A percentile compares a stretch with the other conserved stretches of the same genome.
These are phyloP conservation scores for Diadophis punctatus DNA, from an alignment of 2,113 vertebrate species.

Conservation along the genomic window DNA sequence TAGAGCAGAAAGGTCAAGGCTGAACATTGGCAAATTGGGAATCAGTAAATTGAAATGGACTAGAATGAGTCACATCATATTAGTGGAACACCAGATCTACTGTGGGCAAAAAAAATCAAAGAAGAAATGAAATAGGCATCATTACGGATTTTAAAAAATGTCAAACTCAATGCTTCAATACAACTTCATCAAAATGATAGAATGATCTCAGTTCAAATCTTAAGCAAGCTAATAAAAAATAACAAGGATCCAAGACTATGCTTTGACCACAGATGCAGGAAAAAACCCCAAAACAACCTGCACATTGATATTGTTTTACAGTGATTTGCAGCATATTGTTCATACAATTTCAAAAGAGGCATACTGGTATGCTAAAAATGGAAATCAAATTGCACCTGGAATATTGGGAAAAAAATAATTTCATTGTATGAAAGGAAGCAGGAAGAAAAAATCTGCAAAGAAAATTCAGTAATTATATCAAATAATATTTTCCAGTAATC, in stretches of 20 bases:
- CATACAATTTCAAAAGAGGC: background rate
- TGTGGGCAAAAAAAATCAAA: background rate
- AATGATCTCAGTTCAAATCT: background rate
- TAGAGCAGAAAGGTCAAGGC: background rate
- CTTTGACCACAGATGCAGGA: background rate
- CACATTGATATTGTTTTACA: background rate
- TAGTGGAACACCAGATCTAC: background rate
- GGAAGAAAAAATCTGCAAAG: background rate
- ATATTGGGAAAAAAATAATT: background rate
- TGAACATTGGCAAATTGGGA: background rate
- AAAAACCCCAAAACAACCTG: background rate
- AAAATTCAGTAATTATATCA: background rate
- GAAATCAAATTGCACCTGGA: background rate
- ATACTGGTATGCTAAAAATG: background rate
- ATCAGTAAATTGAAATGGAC: background rate
- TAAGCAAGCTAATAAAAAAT: background rate
- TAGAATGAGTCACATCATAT: background rate
- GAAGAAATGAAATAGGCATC: background rate
- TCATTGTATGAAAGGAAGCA: background rate
- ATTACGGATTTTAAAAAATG: background rate
- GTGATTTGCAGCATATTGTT: background rate
- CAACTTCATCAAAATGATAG: background rate
- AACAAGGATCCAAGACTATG: background rate
- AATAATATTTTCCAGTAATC: background rate
- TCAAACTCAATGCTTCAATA: background rate